Conservation (phyloP, 2,888 invertebrate genomes). For the Colletes collaris region DNA sequence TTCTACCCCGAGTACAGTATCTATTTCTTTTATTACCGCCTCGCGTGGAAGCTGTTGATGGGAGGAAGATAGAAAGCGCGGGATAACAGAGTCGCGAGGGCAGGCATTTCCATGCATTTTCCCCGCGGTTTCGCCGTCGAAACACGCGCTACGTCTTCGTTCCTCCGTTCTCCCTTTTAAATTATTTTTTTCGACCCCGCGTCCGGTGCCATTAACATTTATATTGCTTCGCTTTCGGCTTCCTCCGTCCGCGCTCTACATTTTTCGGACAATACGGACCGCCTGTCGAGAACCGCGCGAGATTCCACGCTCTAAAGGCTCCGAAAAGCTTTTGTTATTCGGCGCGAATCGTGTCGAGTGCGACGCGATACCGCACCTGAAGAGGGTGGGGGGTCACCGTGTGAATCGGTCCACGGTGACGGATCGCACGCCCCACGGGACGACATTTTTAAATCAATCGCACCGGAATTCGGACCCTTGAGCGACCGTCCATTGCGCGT, state of each 20-base stretch:
- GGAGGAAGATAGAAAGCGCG: neutral
- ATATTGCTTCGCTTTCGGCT: slow-evolving; percentile 71
- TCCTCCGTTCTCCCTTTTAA: slow-evolving; percentile 25
- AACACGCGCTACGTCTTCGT: slow-evolving; percentile 46
- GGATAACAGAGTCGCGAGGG: slow-evolving; percentile 2
- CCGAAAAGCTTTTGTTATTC: slow-evolving; percentile 65
- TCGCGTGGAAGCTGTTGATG: neutral
- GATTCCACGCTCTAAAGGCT: slow-evolving; percentile 46
- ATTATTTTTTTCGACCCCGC: slow-evolving; percentile 46
- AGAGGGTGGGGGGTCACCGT: slow-evolving; percentile 46
- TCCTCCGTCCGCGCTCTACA: slow-evolving; percentile 57
- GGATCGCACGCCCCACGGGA: slow-evolving; percentile 18
- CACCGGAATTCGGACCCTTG: slow-evolving; percentile 21
- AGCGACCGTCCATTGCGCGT: slow-evolving; percentile 22
- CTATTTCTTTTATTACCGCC: neutral
- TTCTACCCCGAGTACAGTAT: too few species aligned
- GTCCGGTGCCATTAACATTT: slow-evolving; percentile 75
- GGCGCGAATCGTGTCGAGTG: slow-evolving; percentile 55
- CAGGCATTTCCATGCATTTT: slow-evolving; percentile 60
- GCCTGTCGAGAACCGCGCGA: slow-evolving; percentile 59
- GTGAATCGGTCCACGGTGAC: slow-evolving; percentile 59
- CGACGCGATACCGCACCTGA: slow-evolving; percentile 53
- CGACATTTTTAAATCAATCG: slow-evolving; percentile 32
- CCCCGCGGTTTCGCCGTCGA: slow-evolving; percentile 35
- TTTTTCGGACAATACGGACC: slow-evolving; percentile 71